Base-by-base conservation (phyloP, 2,797 vertebrate species). In the Oryzias dopingdopingensis region DNA sequence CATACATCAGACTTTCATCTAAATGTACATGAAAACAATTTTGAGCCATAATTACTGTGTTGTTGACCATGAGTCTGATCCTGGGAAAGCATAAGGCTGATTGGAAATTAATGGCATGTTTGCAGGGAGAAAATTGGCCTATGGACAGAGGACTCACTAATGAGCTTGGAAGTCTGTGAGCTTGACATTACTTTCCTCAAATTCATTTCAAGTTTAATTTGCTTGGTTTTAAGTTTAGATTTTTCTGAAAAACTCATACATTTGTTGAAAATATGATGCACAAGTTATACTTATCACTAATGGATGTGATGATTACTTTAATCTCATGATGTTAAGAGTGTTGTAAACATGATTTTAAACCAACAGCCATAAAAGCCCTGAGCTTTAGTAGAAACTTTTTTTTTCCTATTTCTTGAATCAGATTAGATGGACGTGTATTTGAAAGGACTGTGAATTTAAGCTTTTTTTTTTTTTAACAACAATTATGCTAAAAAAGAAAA, bases 51-150 rank as follows among this genome's bases (percentile, higher is more conserved):
- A 40, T 77, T 51, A 59, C 47, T 23, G 2, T 15, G 61, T 56
- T 46, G 70, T 37, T 77, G 63, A 69, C 67, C 64, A 62, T 69
- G 44, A 61, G 29, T 55, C 49, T 61, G 61, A 71, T 73, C 48
- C 47, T 17, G 52, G 29, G 41, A 24, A 48, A 26, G 42, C 48
- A 44, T 54, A 22, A 17, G 46, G 8, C 23, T 0, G 1, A 22
- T 41, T 17, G 23, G 37, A 51, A 53, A 40, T 42, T 55, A 48
- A 68, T 72, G 53, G 52, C 60, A 75, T 70, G 62, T 82, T 79
- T 72, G 54, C 58, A 7, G 43, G 43, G 23, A 20, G 18, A 58
- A 54, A 45, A 47, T 59, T 22, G 56, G 16, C 26, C 54, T 57
- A 53, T 14, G 50, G 49, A 53, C 40, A 42, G n/a, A 26, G 43